phyloP scores from a whole-genome alignment of 2,888 invertebrate species.

The Ennomos quercinarius region DNA sequence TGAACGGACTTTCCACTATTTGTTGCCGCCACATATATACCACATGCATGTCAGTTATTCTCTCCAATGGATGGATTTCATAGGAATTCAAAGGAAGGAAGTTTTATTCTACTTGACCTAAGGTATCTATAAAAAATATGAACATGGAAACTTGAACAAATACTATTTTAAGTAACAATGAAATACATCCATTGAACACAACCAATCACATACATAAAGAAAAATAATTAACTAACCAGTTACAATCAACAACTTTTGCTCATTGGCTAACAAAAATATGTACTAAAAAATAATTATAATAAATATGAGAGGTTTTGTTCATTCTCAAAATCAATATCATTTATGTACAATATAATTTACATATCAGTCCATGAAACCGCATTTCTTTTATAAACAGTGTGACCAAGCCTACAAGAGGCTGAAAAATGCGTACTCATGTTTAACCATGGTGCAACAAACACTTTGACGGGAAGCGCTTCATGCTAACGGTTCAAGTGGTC shows the following conservation, averaged over 20 bases:
- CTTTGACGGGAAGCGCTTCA: too few species aligned
- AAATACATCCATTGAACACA: slow-evolving; percentile 52
- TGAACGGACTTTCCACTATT: slow-evolving; percentile 40
- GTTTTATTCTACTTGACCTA: slow-evolving; percentile 1
- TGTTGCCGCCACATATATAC: slow-evolving; percentile 25
- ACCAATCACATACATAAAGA: slow-evolving; percentile 60
- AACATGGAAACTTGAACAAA: slow-evolving; percentile 57
- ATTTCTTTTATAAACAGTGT: slow-evolving; percentile 15
- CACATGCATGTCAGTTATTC: slow-evolving; percentile 15
- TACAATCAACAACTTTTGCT: slow-evolving; percentile 67
- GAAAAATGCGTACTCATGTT: too few species aligned
- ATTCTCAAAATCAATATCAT: slow-evolving; percentile 72
- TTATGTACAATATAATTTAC: slow-evolving; percentile 71
- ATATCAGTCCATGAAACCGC: slow-evolving; percentile 74
- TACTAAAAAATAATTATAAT: slow-evolving; percentile 67
- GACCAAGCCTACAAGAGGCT: background rate
- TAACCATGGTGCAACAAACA: too few species aligned
- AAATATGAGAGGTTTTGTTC: slow-evolving; percentile 80
- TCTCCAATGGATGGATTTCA: slow-evolving; percentile 33
- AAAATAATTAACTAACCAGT: slow-evolving; percentile 69
- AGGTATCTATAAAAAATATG: slow-evolving; percentile 24
- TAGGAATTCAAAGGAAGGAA: background rate
- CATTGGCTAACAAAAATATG: slow-evolving; percentile 61
- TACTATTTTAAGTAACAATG: slow-evolving; percentile 43
- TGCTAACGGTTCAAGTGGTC: too few species aligned